These are phyloP conservation scores for Malaclemys terrapin DNA, from an alignment of 2,113 vertebrate genomes.

Conservation along the genomic window DNA sequence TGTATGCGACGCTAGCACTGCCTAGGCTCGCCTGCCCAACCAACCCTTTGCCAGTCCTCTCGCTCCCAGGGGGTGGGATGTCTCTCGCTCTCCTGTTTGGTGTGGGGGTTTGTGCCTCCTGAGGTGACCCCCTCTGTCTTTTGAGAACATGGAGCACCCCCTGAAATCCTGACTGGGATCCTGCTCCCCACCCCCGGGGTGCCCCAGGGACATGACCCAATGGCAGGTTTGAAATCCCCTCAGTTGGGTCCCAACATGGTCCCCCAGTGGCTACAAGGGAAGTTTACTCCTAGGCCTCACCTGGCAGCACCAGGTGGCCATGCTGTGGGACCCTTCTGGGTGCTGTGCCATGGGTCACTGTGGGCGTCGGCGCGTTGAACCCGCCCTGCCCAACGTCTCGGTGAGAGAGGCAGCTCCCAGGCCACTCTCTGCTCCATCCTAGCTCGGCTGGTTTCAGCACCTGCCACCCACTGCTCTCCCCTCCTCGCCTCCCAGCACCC, in stretches of 20 bases:
- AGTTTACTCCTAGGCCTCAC: not conserved
- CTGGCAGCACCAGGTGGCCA: not conserved
- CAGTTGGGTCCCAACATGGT: not conserved
- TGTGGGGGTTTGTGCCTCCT: not conserved
- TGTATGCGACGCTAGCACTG: not conserved
- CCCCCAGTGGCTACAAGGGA: not conserved
- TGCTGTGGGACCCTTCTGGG: not conserved
- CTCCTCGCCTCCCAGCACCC: no score
- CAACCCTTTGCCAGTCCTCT: not conserved
- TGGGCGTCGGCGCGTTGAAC: not conserved
- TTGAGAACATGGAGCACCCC: no score
- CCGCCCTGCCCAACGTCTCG: not conserved
- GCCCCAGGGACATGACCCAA: not conserved
- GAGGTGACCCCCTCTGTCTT: not conserved
- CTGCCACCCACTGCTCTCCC: no score
- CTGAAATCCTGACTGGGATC: not conserved
- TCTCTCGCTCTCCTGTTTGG: not conserved
- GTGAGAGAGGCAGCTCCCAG: no score
- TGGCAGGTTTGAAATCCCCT: not conserved
- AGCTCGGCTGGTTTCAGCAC: no score
- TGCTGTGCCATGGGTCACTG: not conserved
- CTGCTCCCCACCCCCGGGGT: not conserved
- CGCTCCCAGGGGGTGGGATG: no score
- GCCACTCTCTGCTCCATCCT: no score
- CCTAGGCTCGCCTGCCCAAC: not conserved